These are phyloP conservation scores for Tachysurus vachellii DNA, from an alignment of 2,113 vertebrate genomes.

Conservation along the genomic window DNA sequence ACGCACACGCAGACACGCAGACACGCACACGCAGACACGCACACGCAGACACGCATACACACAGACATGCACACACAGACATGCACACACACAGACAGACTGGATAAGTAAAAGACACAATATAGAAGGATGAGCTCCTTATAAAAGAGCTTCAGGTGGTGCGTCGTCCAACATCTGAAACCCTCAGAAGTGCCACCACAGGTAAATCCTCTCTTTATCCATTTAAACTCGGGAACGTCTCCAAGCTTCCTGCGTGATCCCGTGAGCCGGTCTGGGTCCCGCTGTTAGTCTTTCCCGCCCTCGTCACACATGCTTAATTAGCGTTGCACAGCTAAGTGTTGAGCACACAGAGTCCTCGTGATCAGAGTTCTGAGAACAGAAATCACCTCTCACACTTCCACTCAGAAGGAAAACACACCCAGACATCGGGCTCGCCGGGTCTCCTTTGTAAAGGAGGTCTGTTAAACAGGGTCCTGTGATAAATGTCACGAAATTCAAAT, in stretches of 20 bases:
- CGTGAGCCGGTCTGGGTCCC: neutral
- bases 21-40: too few relatives aligned
- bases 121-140: neutral
- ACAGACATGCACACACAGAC: too few relatives aligned
- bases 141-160: neutral
- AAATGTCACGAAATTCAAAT: neutral
- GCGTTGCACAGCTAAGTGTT: constrained; percentile 6
- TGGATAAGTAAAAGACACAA: neutral
- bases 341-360: neutral
- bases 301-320: constrained; percentile 19
- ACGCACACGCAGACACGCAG: too few relatives aligned
- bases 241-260: constrained; percentile 1
- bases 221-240: constrained; percentile 16
- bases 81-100: neutral
- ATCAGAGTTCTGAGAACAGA: constrained; percentile 5
- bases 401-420: neutral
- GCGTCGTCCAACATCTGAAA: neutral
- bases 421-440: neutral
- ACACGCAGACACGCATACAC: too few relatives aligned
- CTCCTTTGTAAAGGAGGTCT: neutral
- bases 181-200: neutral
- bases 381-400: neutral
- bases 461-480: neutral
- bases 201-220: constrained; percentile 30
- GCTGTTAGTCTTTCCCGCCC: constrained; percentile 33